These are phyloP conservation scores for Prionailurus bengalensis DNA, from an alignment of 2,113 vertebrate genomes.

Conservation along the genomic window DNA sequence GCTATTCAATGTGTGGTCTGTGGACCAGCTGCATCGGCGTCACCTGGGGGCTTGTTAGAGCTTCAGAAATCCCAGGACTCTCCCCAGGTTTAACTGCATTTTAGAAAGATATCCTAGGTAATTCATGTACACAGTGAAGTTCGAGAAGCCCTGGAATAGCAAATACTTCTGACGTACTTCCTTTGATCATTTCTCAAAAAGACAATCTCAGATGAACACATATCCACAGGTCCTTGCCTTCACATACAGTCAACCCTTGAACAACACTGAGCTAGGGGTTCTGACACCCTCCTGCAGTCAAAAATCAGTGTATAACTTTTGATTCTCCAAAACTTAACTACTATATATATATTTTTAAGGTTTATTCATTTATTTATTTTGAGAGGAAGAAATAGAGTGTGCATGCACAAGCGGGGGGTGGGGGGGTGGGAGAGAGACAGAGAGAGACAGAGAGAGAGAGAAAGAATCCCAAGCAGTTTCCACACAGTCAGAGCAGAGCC, in stretches of 20 bases:
- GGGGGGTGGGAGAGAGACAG: too few species aligned
- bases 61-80: background rate
- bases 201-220: background rate
- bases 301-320: background rate
- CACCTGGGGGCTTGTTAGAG: background rate
- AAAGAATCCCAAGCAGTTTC: too few species aligned
- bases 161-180: background rate
- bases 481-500: too few species aligned
- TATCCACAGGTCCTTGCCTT: background rate
- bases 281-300: background rate
- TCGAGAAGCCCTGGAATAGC: background rate
- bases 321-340: background rate
- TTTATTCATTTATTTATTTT: too few species aligned
- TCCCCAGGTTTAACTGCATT: background rate
- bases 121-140: background rate
- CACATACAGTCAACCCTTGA: background rate
- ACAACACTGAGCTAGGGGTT: background rate
- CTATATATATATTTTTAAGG: too few species aligned
- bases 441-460: too few species aligned
- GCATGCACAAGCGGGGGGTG: too few species aligned
- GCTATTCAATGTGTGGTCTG: background rate
- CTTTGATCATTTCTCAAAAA: slow-evolving; percentile 38
- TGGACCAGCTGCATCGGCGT: background rate
- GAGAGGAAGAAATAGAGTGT: too few species aligned
- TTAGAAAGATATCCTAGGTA: background rate